A percentile compares a stretch with the other conserved stretches of the same genome.
These are phyloP conservation scores for Perccottus glenii DNA, from an alignment of 2,113 vertebrate species.

Conservation along the genomic window DNA sequence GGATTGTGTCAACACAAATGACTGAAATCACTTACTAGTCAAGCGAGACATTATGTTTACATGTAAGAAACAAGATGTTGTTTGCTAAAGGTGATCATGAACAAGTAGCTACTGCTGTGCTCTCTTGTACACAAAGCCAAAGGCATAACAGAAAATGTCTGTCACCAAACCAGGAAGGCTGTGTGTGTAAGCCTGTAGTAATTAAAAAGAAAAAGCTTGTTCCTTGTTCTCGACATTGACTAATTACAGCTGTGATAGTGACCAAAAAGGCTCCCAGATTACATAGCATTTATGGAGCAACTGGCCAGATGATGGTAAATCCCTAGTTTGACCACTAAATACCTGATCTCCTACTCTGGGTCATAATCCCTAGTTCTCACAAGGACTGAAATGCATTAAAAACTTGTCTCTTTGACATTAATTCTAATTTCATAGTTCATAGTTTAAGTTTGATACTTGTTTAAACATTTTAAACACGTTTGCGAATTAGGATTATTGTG, in stretches of 20 bases:
- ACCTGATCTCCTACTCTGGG: conserved; percentile 29
- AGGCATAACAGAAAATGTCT: not conserved
- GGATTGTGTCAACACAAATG: no score
- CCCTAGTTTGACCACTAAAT: conserved; percentile 22
- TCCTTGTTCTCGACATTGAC: not conserved
- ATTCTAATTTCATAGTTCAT: no score
- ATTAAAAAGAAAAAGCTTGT: no score
- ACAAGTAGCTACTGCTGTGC: not conserved
- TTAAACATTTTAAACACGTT: no score
- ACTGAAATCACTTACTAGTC: no score
- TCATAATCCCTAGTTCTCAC: conserved; percentile 35
- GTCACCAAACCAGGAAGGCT: not conserved
- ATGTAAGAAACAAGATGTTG: conserved; percentile 5
- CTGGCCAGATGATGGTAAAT: conserved; percentile 53
- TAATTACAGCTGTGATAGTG: conserved; percentile 27
- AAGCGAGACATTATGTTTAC: not conserved
- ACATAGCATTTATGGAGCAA: conserved; percentile 25
- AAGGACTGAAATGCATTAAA: not conserved
- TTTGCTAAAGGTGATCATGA: conserved; percentile 15
- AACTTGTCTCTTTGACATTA: no score
- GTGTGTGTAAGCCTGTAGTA: not conserved
- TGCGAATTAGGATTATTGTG: no score
- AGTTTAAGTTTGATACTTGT: no score
- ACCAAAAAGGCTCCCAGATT: conserved; percentile 36
- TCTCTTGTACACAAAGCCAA: conserved; percentile 14